Conservation (phyloP, 2,888 invertebrate species). For the Sminthurides aquaticus region DNA sequence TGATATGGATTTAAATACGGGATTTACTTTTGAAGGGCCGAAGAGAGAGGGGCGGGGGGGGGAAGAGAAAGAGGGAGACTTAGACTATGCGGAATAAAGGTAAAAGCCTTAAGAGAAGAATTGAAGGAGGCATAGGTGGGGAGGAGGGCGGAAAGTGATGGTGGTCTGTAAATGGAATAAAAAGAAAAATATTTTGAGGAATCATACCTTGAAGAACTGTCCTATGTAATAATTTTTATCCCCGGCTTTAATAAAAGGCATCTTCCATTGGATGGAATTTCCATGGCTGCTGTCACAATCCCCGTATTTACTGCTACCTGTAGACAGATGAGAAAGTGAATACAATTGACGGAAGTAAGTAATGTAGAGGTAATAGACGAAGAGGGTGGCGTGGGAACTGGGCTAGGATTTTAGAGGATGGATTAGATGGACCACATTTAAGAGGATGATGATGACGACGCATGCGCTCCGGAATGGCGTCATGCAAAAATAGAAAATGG, state of each 20-base stretch:
- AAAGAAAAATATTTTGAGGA: constrained; percentile 1
- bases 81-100: neutral
- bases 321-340: neutral
- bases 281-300: constrained; percentile 47
- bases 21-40: neutral
- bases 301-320: constrained; percentile 5
- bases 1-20: neutral
- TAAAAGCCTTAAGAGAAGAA: neutral
- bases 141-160: too few species aligned
- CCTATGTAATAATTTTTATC: constrained; percentile 84
- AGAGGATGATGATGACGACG: too few species aligned
- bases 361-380: too few species aligned
- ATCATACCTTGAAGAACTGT: constrained; percentile 82
- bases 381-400: neutral
- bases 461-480: constrained; percentile 1
- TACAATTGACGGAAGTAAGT: neutral
- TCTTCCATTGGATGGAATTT: constrained; percentile 67
- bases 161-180: neutral
- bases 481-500: too few species aligned
- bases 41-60: neutral
- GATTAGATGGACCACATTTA: too few species aligned
- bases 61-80: too few species aligned
- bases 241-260: constrained; percentile 79
- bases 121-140: neutral
- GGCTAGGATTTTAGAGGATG: neutral